A percentile compares a stretch with the other conserved stretches of the same genome.
phyloP scores from a whole-genome alignment of 1,140 invertebrate species.

The Coptotermes formosanus region DNA sequence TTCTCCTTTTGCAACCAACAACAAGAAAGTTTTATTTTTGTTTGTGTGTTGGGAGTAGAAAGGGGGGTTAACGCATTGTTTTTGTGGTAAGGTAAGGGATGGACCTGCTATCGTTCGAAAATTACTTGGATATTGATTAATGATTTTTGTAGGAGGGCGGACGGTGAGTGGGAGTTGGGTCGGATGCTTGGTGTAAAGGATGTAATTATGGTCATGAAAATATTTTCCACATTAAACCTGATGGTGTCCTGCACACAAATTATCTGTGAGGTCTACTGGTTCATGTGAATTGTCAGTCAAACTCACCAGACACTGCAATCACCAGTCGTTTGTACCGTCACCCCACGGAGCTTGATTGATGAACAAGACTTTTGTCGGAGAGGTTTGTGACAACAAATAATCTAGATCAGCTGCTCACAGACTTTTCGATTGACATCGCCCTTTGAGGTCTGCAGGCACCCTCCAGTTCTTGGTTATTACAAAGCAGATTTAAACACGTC shows the following conservation, averaged over 20 bases:
- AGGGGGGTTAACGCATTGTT: not conserved
- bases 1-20: not conserved
- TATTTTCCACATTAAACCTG: not conserved
- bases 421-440: not conserved
- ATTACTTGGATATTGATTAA: slow-evolving; percentile 10
- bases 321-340: too few species aligned
- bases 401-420: not conserved
- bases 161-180: not conserved
- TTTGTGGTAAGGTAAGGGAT: not conserved
- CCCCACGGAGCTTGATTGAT: not conserved
- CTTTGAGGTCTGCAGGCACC: not conserved
- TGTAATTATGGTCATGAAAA: not conserved
- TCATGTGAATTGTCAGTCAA: slow-evolving; percentile 4
- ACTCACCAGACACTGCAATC: too few species aligned
- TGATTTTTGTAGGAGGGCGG: not conserved
- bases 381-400: not conserved
- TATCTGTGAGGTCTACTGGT: not conserved
- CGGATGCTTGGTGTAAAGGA: not conserved
- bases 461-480: not conserved
- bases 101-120: not conserved
- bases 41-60: not conserved
- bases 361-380: not conserved
- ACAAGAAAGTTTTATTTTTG: not conserved
- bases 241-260: not conserved
- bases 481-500: not conserved